Evolutionary conservation across 2,888 invertebrate genomes (phyloP), one percentile per base, ranked within the genome.

Genomic region (Chaetoderma sp.): DNA sequence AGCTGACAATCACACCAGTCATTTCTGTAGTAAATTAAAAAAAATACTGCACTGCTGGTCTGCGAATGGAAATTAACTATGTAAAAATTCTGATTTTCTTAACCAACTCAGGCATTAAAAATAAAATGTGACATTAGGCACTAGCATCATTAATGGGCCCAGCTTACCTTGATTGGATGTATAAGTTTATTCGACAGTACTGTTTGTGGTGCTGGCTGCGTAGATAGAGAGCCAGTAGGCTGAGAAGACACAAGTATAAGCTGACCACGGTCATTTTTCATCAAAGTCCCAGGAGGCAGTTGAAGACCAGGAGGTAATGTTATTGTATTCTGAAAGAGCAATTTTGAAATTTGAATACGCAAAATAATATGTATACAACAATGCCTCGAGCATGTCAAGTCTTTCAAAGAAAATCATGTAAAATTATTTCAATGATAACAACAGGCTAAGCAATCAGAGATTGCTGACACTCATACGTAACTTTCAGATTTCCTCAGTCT

Each of bases 261-360:
- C 88, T 95, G 95, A 84, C 97, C 97, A 90, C 94, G 96, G 89
- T 97, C 97, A 85, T 96, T 97, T 90, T 96, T 96, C 87, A 97
- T 90, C 86, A 97, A 91, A 87, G 95, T 94, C 70, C 92, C 92
- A 88, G 93, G 94, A 87, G 94, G 93, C 86, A 73, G 76, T 47
- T 75, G 79, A 39, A 94, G 93, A 30, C 88, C 88, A 77, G 93
- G 92, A 89, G 93, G 94, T 54, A 79, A 58, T 6, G 78, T 78
- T 28, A 79, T 78, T 18, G 79, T 78, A 60, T 71, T 73, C 77
- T 77, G 67, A 60, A 71, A 64, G 64, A 44, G 55, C 6, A 13
- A n/a, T n/a, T n/a, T n/a, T n/a, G n/a, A n/a, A n/a, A n/a, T n/a
- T n/a, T n/a, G n/a, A n/a, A 45, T 33, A 45, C 13, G 10, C 4